Conservation (phyloP, 2,888 invertebrate genomes). For the Seira musarum region DNA sequence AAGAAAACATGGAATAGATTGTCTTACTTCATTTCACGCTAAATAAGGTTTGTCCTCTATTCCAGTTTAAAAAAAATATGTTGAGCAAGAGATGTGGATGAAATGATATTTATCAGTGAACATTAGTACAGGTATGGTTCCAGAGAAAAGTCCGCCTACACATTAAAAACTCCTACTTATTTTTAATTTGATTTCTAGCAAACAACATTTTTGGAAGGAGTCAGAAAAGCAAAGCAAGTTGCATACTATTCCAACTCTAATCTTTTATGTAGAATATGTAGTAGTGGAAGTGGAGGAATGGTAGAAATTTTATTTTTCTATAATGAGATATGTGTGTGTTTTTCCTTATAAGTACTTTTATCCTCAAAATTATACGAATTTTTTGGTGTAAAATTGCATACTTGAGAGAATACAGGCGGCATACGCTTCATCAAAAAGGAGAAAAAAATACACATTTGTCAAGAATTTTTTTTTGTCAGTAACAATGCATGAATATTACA, state of each 20-base stretch:
- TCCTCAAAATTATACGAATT: slow-evolving; percentile 5
- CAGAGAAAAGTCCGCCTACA: not conserved
- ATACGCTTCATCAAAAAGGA: slow-evolving; percentile 7
- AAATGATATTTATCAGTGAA: not conserved
- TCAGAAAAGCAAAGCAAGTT: not conserved
- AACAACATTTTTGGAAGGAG: not conserved
- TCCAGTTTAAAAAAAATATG: not conserved
- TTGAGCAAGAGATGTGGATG: not conserved
- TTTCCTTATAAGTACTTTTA: not conserved
- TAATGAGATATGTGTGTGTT: not conserved
- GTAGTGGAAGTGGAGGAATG: too few species aligned
- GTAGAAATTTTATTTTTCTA: not conserved
- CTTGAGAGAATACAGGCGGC: slow-evolving; percentile 9
- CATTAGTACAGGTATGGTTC: not conserved
- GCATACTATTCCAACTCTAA: not conserved
- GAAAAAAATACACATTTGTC: slow-evolving; percentile 19
- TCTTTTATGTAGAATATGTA: not conserved
- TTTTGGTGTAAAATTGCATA: slow-evolving; percentile 5
- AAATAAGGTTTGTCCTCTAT: not conserved
- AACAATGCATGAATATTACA: slow-evolving; percentile 20
- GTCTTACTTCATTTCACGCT: not conserved
- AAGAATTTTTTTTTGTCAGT: slow-evolving; percentile 8
- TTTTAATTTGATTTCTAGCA: not conserved
- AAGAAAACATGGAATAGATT: not conserved
- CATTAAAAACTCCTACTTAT: not conserved